Evolutionary conservation across 2,888 invertebrate genomes (phyloP).

Genomic region (Noctua janthe): DNA sequence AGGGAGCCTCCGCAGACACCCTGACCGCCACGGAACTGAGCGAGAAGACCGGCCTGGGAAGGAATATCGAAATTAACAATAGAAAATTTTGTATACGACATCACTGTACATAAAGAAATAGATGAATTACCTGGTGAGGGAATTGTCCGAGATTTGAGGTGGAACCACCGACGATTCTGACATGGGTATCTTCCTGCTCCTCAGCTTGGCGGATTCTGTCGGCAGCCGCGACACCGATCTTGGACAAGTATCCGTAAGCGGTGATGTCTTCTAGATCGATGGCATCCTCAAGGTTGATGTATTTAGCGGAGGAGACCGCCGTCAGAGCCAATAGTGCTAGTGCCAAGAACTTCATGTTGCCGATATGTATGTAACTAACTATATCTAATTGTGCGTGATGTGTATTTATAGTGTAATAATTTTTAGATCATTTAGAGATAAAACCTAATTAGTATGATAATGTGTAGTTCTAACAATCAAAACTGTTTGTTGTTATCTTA

Average conservation of each 20-base stretch:
- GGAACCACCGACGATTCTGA: constrained; percentile 68
- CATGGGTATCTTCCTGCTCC: constrained; percentile 37
- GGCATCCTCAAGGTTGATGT: constrained; percentile 35
- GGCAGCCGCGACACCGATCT: constrained; percentile 64
- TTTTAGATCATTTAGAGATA: not conserved
- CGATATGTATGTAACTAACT: not conserved
- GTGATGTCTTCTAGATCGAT: constrained; percentile 56
- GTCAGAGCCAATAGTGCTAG: constrained; percentile 59
- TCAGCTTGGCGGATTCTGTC: constrained; percentile 58
- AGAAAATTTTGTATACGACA: too few species aligned
- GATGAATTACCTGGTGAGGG: constrained; percentile 56
- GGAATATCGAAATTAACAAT: not conserved
- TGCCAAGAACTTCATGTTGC: constrained; percentile 45
- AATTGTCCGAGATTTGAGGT: constrained; percentile 56
- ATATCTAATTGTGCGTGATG: too few species aligned
- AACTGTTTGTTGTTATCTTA: not conserved
- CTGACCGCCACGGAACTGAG: constrained; percentile 38
- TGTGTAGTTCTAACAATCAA: not conserved
- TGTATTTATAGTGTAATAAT: constrained; percentile 5
- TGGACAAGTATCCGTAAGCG: constrained; percentile 65
- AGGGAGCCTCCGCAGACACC: constrained; percentile 79
- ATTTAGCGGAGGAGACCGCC: constrained; percentile 51
- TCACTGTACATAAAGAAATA: too few species aligned
- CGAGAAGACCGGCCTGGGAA: constrained; percentile 61
- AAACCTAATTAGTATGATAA: constrained; percentile 5